Conservation (phyloP, 2,113 vertebrate species). For the Microcebus ravelobensis region DNA sequence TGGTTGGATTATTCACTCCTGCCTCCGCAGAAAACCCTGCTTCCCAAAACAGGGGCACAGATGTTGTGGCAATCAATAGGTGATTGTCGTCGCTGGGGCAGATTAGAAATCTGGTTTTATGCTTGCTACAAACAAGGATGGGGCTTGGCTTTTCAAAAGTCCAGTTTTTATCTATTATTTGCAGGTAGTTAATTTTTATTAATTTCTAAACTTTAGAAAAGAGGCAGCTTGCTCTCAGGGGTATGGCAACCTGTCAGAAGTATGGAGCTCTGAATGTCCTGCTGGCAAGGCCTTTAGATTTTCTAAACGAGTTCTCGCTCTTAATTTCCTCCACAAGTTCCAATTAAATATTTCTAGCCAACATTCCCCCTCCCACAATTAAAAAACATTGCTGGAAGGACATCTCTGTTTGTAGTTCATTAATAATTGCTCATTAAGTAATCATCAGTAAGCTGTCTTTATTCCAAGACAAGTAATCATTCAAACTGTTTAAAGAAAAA, state of each 20-base stretch:
- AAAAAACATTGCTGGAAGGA: slow-evolving; percentile 25
- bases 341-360: slow-evolving; percentile 49
- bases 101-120: slow-evolving; percentile 71
- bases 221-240: neutral
- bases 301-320: neutral
- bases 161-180: slow-evolving; percentile 50
- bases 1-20: slow-evolving; percentile 19
- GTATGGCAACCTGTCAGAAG: neutral
- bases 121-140: slow-evolving; percentile 49
- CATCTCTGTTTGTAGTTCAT: neutral
- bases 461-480: neutral
- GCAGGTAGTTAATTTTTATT: neutral
- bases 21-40: slow-evolving; percentile 47
- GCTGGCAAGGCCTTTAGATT: neutral
- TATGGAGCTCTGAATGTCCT: neutral
- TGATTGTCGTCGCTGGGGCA: slow-evolving; percentile 32
- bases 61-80: slow-evolving; percentile 29
- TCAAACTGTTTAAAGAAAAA: slow-evolving; percentile 50
- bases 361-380: slow-evolving; percentile 12
- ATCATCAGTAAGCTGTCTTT: neutral
- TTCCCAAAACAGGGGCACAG: slow-evolving; percentile 59
- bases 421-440: neutral
- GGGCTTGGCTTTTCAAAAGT: neutral
- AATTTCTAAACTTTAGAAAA: neutral
- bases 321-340: slow-evolving; percentile 11